phyloP scores from a whole-genome alignment of 2,797 vertebrate species.

The Austrolebias charrua region DNA sequence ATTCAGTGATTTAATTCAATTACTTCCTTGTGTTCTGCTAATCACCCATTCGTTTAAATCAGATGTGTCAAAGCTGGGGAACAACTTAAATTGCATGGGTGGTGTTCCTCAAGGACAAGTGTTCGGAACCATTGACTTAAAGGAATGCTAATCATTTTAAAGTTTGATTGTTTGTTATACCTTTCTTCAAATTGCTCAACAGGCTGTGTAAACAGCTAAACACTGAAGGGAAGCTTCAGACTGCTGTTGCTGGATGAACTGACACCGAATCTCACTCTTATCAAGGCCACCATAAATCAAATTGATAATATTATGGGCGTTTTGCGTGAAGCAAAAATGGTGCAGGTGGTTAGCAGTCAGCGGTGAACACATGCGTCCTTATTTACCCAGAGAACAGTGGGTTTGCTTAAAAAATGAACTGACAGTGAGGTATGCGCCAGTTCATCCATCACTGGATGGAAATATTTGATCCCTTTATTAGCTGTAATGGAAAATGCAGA shows the following conservation, averaged over 20 bases:
- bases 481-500: conserved; percentile 79
- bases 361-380: conserved; percentile 72
- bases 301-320: conserved; percentile 56
- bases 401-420: conserved; percentile 80
- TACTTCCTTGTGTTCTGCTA: too few relatives aligned
- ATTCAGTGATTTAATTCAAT: too few relatives aligned
- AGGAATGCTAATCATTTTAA: too few relatives aligned
- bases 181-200: conserved; percentile 39
- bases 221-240: conserved; percentile 26
- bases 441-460: conserved; percentile 79
- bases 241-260: conserved; percentile 29
- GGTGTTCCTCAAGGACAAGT: too few relatives aligned
- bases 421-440: conserved; percentile 72
- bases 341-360: conserved; percentile 61
- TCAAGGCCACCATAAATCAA: conserved; percentile 55
- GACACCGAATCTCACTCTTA: conserved; percentile 46
- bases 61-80: too few relatives aligned
- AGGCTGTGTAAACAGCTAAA: conserved; percentile 51
- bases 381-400: conserved; percentile 75
- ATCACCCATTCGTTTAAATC: too few relatives aligned
- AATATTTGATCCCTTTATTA: conserved; percentile 81
- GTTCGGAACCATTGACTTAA: too few relatives aligned
- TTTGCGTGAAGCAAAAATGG: conserved; percentile 45
- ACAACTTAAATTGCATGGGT: too few relatives aligned
- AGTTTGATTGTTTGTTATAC: conserved; percentile 19